phyloP scores from a whole-genome alignment of 2,113 vertebrate species.

The Ameiurus melas region DNA sequence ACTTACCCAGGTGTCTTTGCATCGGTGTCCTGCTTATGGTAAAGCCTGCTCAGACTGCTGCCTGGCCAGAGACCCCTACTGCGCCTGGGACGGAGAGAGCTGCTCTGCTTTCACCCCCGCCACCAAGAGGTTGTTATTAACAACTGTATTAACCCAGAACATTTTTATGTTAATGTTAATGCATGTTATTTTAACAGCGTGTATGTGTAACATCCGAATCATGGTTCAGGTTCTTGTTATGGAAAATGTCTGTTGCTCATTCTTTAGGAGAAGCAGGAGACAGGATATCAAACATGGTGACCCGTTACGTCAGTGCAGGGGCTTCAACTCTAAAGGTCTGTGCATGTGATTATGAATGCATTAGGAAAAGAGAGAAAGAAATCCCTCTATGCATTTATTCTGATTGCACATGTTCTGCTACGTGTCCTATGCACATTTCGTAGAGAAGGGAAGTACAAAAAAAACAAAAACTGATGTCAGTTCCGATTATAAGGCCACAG shows the following conservation, averaged over 20 bases:
- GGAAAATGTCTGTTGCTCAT: background rate
- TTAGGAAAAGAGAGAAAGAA: background rate
- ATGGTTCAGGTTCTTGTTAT: background rate
- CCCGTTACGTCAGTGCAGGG: constrained; percentile 91
- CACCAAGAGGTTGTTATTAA: constrained; percentile 68
- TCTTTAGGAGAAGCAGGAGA: constrained; percentile 86
- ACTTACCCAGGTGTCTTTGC: constrained; percentile 81
- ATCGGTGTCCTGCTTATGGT: constrained; percentile 79
- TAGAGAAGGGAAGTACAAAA: background rate
- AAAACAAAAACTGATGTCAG: background rate
- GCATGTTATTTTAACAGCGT: background rate
- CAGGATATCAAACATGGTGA: constrained; percentile 93
- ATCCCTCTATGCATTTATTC: background rate
- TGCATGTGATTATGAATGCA: background rate
- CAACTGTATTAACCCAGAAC: background rate
- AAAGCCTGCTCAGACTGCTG: constrained; percentile 84
- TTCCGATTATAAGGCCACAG: background rate
- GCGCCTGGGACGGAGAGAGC: constrained; percentile 81
- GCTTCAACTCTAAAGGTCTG: constrained; percentile 91
- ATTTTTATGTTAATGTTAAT: background rate
- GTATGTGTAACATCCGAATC: background rate
- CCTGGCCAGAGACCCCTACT: constrained; percentile 83
- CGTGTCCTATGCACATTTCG: background rate
- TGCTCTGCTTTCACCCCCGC: constrained; percentile 80
- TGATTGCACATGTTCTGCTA: background rate